Percentiles rank a stretch among this genome's conserved stretches.
Evolutionary conservation across 1,140 invertebrate genomes (phyloP).

Genomic region (Drosophila bocki): DNA sequence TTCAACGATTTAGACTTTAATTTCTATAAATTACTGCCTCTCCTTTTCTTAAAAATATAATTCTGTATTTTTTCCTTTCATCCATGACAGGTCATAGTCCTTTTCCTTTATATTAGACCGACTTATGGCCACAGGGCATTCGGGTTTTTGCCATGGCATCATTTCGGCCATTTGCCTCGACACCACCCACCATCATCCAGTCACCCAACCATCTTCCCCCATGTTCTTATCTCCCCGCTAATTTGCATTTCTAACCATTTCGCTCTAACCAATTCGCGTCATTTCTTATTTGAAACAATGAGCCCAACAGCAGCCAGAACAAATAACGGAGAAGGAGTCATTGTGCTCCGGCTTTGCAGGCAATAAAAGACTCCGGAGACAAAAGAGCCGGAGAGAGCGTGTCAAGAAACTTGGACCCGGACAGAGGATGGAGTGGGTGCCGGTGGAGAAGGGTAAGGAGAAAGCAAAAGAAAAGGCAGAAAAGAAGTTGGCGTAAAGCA

Average conservation of each 20-base stretch:
- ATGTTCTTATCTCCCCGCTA: conserved; percentile 63
- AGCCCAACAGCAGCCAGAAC: conserved; percentile 69
- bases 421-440: not conserved
- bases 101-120: conserved; percentile 11
- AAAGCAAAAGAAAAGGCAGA: conserved; percentile 55
- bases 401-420: conserved; percentile 46
- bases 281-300: conserved; percentile 83
- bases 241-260: conserved; percentile 83
- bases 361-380: conserved; percentile 67
- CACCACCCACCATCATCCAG: conserved; percentile 5
- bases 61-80: not conserved
- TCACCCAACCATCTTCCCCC: conserved; percentile 9
- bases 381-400: conserved; percentile 59
- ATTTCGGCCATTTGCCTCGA: conserved; percentile 28
- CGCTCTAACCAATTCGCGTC: conserved; percentile 79
- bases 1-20: not conserved
- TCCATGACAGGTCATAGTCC: conserved; percentile 16
- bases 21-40: not conserved
- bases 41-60: not conserved
- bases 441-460: conserved; percentile 24
- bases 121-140: conserved; percentile 56
- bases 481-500: conserved; percentile 81
- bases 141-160: conserved; percentile 57
- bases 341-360: conserved; percentile 65
- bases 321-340: conserved; percentile 64